Base-by-base conservation (phyloP, 2,888 invertebrate genomes). In the Drosophila anceps region DNA sequence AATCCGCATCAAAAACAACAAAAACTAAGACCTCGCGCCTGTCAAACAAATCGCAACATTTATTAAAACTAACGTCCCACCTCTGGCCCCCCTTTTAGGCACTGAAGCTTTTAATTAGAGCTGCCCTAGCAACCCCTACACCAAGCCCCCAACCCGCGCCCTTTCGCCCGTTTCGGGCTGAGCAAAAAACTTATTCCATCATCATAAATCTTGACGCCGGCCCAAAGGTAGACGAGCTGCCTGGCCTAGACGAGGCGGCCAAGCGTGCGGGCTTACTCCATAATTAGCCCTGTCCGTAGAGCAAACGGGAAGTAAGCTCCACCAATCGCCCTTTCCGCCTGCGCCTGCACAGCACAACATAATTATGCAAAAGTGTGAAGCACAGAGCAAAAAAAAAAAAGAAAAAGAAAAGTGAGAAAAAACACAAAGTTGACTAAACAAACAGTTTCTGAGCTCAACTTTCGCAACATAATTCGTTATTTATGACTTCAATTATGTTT, bases 401-500 rank as follows among this genome's bases (percentile, higher is more conserved):
- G 29, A 20, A 20, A 15, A 39, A 24, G 20, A 29, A 43, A 44
- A 54, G 24, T 48, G 29, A 24, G 24, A 50, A 57, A 43, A 51
- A 48, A 53, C 41, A 53, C 65, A 55, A 70, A 81, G 78, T 75
- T 76, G 71, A 78, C 81, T 84, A 76, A 86, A 79, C 89, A 83
- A 79, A 81, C 82, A 73, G 59, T 71, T 81, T 63, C 58, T 59
- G 73, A 69, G 74, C 84, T 74, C 81, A 75, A 80, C 88, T 89
- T 87, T 87, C 69, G 76, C 73, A 90, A 82, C 87, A 88, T 90
- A 87, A 85, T 87, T 83, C 90, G 86, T 88, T 90, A 88, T 88
- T 88, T 88, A 90, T 89, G 83, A 82, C 89, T 87, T 87, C 90
- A 89, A 88, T 88, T 88, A 90, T 89, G 89, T 84, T 85, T 81